A percentile compares a stretch with the other conserved stretches of the same genome.
Evolutionary conservation across 1,140 invertebrate species (phyloP).

Genomic region (Neodiprion pinetum): DNA sequence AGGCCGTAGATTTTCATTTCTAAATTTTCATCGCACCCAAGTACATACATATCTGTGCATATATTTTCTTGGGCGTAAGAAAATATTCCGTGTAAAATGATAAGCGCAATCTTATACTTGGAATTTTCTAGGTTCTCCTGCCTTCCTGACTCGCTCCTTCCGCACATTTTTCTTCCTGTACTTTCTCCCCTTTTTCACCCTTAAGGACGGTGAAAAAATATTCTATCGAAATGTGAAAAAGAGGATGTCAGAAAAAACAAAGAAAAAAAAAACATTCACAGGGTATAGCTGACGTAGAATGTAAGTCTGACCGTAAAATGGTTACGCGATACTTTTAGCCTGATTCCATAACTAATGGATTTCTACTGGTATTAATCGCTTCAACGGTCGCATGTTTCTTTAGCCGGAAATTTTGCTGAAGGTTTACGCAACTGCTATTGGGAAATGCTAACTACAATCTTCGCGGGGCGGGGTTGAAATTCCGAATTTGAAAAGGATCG

Average conservation of each 20-base stretch:
- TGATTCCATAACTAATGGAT: background rate
- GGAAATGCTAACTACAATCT: too few relatives aligned
- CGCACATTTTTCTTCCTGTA: background rate
- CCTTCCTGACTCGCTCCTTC: background rate
- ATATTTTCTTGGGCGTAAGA: background rate
- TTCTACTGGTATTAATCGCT: background rate
- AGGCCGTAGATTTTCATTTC: background rate
- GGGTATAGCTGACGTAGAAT: too few relatives aligned
- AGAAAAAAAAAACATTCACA: background rate
- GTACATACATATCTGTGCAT: background rate
- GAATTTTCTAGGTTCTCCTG: background rate
- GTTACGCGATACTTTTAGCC: too few relatives aligned
- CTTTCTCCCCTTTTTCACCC: background rate
- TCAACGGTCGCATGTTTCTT: too few relatives aligned
- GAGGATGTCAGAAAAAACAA: background rate
- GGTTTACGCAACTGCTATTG: too few relatives aligned
- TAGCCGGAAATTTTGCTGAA: too few relatives aligned
- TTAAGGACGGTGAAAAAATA: background rate
- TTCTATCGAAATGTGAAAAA: background rate
- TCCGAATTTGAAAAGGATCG: too few relatives aligned
- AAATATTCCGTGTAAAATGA: constrained; percentile 2
- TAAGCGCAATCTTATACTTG: background rate
- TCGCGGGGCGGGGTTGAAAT: too few relatives aligned
- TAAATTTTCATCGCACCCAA: background rate
- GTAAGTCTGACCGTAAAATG: too few relatives aligned